Percentiles rank a stretch among this genome's conserved stretches.
phyloP scores from a whole-genome alignment of 1,140 invertebrate genomes.

The Bombus balteatus region DNA sequence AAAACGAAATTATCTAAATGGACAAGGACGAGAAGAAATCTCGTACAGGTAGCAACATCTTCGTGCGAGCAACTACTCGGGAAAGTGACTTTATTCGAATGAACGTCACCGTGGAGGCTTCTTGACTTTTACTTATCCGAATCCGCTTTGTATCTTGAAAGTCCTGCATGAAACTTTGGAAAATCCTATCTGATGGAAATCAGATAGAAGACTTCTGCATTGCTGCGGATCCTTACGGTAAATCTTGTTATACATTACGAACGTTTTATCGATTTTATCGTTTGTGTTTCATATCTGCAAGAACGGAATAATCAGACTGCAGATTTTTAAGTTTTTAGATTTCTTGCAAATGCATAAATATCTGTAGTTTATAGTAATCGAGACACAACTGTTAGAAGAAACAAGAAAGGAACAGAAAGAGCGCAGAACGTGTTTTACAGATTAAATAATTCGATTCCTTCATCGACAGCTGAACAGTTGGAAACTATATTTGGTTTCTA shows the following conservation, averaged over 20 bases:
- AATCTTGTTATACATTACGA: neutral
- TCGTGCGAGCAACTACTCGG: neutral
- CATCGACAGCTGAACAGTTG: neutral
- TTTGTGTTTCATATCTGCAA: neutral
- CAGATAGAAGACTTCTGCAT: neutral
- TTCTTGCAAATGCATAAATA: too few relatives aligned
- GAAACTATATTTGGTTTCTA: neutral
- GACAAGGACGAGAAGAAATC: neutral
- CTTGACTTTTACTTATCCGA: slow-evolving; percentile 2
- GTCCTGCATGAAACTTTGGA: neutral
- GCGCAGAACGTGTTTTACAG: too few relatives aligned
- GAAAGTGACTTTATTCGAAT: neutral
- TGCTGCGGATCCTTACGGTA: neutral
- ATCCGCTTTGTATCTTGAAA: slow-evolving; percentile 1
- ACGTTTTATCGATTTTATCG: neutral
- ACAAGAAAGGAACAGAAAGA: fast-evolving
- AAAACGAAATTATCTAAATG: neutral
- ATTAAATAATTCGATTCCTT: neutral
- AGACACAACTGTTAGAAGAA: too few relatives aligned
- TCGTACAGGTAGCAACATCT: neutral
- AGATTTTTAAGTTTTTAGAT: too few relatives aligned
- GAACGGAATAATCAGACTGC: too few relatives aligned
- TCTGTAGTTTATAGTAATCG: too few relatives aligned
- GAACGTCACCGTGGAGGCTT: too few relatives aligned
- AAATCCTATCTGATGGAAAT: slow-evolving; percentile 1